Conservation (phyloP, 2,888 invertebrate species). For the Caenorhabditis imperialis region DNA sequence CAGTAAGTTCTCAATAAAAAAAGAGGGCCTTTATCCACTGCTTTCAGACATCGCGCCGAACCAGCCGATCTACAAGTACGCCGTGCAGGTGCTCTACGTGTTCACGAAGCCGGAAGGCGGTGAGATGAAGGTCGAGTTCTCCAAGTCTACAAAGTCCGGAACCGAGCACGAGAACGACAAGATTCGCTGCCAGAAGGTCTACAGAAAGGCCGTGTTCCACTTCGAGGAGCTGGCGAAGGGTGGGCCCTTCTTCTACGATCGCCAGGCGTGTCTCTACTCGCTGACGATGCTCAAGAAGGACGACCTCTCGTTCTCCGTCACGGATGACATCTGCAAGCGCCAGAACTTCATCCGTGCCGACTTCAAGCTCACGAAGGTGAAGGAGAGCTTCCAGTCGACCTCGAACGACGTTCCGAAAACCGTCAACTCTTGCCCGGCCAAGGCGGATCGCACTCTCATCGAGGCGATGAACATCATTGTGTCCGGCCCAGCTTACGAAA, state of each 20-base stretch:
- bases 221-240: slow-evolving; percentile 9
- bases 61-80: slow-evolving; percentile 36
- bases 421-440: slow-evolving; percentile 11
- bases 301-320: slow-evolving; percentile 13
- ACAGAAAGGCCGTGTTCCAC: slow-evolving; percentile 8
- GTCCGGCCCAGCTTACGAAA: slow-evolving; percentile 20
- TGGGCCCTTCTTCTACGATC: slow-evolving; percentile 35
- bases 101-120: slow-evolving; percentile 16
- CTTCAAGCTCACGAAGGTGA: slow-evolving; percentile 31
- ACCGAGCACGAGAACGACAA: slow-evolving; percentile 37
- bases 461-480: slow-evolving; percentile 41
- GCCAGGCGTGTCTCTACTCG: slow-evolving; percentile 26
- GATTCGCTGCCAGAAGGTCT: slow-evolving; percentile 21
- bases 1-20: slow-evolving; percentile 2
- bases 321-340: slow-evolving; percentile 12
- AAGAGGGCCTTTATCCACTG: neutral
- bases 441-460: slow-evolving; percentile 21
- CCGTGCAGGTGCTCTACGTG: slow-evolving; percentile 16
- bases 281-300: slow-evolving; percentile 11
- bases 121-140: slow-evolving; percentile 12
- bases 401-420: slow-evolving; percentile 36
- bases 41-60: slow-evolving; percentile 11
- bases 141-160: slow-evolving; percentile 18
- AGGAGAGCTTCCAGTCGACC: slow-evolving; percentile 34
- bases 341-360: slow-evolving; percentile 25